phyloP scores from a whole-genome alignment of 2,888 invertebrate species.

The Apodemia hepburni region DNA sequence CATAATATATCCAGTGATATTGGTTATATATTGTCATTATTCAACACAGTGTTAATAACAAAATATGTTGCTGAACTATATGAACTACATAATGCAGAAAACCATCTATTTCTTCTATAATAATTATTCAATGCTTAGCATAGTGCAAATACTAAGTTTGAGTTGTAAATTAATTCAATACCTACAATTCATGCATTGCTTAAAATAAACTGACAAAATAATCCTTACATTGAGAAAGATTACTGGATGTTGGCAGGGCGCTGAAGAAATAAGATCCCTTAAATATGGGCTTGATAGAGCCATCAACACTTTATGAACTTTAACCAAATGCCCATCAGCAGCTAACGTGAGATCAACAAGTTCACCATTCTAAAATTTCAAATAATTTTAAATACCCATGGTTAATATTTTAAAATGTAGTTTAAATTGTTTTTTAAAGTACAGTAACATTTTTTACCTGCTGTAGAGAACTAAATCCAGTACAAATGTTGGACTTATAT shows the following conservation, averaged over 20 bases:
- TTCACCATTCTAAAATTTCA: constrained; percentile 60
- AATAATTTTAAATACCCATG: neutral
- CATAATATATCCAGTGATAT: too few relatives aligned
- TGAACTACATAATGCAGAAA: too few relatives aligned
- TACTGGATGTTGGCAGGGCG: constrained; percentile 68
- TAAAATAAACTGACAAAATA: constrained; percentile 23
- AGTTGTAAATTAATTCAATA: neutral
- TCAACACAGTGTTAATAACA: too few relatives aligned
- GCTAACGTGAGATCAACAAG: constrained; percentile 73
- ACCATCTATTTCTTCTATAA: too few relatives aligned
- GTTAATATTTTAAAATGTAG: neutral
- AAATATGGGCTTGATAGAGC: constrained; percentile 70
- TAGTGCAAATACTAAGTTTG: too few relatives aligned
- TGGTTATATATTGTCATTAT: too few relatives aligned
- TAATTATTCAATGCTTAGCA: too few relatives aligned
- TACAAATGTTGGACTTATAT: constrained; percentile 60
- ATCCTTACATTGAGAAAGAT: constrained; percentile 67
- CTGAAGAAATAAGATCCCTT: constrained; percentile 64
- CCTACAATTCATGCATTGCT: neutral
- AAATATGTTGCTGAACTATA: too few relatives aligned
- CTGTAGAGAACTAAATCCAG: constrained; percentile 64
- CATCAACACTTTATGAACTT: constrained; percentile 53
- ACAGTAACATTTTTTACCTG: constrained; percentile 47
- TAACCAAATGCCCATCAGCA: constrained; percentile 68
- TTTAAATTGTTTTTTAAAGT: neutral